Evolutionary conservation across 2,797 vertebrate genomes (phyloP), one percentile per base, ranked within the genome.

Genomic region (Apogon talboti): DNA sequence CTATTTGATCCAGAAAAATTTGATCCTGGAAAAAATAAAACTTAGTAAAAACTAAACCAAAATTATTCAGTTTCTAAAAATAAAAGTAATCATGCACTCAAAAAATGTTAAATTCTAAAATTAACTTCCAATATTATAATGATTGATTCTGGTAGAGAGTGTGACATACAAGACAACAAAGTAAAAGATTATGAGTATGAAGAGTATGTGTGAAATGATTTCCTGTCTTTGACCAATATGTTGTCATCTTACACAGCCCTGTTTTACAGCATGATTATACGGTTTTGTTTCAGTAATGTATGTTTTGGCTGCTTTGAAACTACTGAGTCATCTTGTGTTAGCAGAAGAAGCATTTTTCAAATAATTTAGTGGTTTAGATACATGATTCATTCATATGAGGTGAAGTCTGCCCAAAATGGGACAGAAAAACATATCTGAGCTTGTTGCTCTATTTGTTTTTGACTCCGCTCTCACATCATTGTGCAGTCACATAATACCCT

Each of bases 401-500:
- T 8, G 33, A 35, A 35, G 9, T 35, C 8, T 43, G 19, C 15
- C 13, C 24, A 42, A 42, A 21, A 30, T 15, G 16, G n/a, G 9
- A 37, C 14, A 41, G 24, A 24, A 11, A 46, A 64, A 59, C 24
- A 44, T 1, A 19, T 10, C 8, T 30, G 12, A 72, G 14, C 28
- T 51, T 24, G 14, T 37, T 33, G 35, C 35, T 45, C 6, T 40
- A 7, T 42, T 55, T 60, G 2, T 41, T 14, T 15, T 43, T 0
- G 10, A 55, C 13, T 50, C 18, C 2, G 30, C 21, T 48, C 66
- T 54, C 38, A 28, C 28, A 0, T 16, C 30, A 66, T 72, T 82
- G 84, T 74, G 1, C 28, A 14, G 50, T 2, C 13, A 3, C 1
- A 66, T 61, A 78, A 75, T 56, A 13, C 35, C 4, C n/a, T 16